A percentile compares a stretch with the other conserved stretches of the same genome.
phyloP scores from a whole-genome alignment of 2,113 vertebrate species.

The Ctenodactylus gundi region DNA sequence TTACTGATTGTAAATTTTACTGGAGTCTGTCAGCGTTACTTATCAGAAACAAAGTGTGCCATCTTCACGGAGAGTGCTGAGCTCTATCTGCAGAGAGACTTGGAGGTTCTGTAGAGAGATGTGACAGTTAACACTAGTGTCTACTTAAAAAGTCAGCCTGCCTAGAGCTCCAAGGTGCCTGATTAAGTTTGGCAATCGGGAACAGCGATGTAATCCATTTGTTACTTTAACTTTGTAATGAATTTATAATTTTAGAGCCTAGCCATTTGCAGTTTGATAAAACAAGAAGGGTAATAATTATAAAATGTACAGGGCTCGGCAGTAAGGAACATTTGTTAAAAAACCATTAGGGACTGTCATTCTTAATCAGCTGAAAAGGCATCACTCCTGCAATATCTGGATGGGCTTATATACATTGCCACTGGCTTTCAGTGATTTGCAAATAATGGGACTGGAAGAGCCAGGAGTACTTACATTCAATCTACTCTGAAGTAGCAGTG shows the following conservation, averaged over 20 bases:
- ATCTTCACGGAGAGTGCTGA: not conserved
- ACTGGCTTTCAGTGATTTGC: conserved; percentile 35
- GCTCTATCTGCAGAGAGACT: not conserved
- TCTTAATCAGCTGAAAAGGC: conserved; percentile 52
- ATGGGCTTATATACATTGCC: not conserved
- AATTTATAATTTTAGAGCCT: conserved; percentile 49
- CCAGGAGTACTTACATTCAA: not conserved
- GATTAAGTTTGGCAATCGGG: not conserved
- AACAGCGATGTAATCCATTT: not conserved
- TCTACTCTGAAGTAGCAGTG: not conserved
- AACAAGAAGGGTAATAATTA: conserved; percentile 51
- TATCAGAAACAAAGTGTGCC: not conserved
- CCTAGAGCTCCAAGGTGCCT: not conserved
- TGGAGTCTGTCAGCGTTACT: not conserved
- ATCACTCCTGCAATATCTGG: conserved; percentile 31
- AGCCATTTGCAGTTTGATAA: conserved; percentile 27
- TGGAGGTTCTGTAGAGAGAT: conserved; percentile 3
- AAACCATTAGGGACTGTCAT: conserved; percentile 13
- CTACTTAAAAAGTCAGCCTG: not conserved
- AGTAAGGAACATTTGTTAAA: conserved; percentile 27
- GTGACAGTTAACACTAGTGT: not conserved
- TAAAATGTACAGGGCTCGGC: not conserved
- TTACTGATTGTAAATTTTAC: conserved; percentile 25
- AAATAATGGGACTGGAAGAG: not conserved
- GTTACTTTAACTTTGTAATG: conserved; percentile 43